Evolutionary conservation across 2,113 vertebrate species (phyloP).

Genomic region (Bubalus kerabau): DNA sequence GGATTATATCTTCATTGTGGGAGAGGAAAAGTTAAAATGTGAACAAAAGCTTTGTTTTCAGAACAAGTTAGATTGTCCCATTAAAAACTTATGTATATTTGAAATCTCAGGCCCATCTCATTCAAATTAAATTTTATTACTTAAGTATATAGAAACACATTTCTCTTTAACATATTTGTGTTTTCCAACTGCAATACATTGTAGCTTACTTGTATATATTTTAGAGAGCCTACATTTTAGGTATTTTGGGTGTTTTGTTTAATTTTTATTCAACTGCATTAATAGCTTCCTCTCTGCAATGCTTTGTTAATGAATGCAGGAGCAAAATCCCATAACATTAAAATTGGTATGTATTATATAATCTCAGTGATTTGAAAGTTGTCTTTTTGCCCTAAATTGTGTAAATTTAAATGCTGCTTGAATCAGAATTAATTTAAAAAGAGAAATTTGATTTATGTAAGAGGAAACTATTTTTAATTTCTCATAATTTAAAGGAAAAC

Average conservation of each 20-base stretch:
- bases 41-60: slow-evolving; percentile 52
- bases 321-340: neutral
- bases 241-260: neutral
- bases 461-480: neutral
- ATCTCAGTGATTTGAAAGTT: neutral
- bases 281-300: neutral
- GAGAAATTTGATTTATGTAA: neutral
- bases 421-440: neutral
- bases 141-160: slow-evolving; percentile 37
- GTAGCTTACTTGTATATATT: neutral
- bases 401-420: neutral
- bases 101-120: slow-evolving; percentile 43
- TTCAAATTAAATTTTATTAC: slow-evolving; percentile 52
- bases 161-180: neutral
- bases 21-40: slow-evolving; percentile 54
- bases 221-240: neutral
- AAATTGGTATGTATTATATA: neutral
- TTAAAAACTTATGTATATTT: slow-evolving; percentile 48
- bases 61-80: slow-evolving; percentile 40
- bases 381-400: neutral
- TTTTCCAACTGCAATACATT: neutral
- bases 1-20: slow-evolving; percentile 68
- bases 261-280: neutral
- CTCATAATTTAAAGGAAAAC: neutral
- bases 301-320: neutral